phyloP scores from a whole-genome alignment of 2,888 invertebrate genomes.

The Caenorhabditis sp. region DNA sequence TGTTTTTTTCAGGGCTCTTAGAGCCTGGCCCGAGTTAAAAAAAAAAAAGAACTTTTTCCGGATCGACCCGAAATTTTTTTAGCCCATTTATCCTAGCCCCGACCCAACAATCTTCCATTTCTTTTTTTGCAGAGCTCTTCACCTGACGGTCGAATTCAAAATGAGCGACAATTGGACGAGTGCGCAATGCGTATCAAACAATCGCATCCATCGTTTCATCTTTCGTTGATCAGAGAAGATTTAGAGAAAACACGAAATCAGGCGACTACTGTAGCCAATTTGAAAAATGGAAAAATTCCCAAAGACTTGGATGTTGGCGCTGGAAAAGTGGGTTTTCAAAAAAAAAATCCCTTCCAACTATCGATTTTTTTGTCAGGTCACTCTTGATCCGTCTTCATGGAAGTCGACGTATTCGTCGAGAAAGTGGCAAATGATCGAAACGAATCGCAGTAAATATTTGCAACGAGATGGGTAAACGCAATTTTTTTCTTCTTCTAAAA shows the following conservation, averaged over 20 bases:
- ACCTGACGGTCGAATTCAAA: background rate
- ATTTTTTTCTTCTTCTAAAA: slow-evolving; percentile 14
- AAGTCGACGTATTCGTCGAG: slow-evolving; percentile 44
- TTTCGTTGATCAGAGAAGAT: slow-evolving; percentile 50
- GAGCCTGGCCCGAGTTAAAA: too few relatives aligned
- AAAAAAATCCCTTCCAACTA: background rate
- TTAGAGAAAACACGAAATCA: slow-evolving; percentile 49
- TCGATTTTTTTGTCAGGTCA: slow-evolving; percentile 20
- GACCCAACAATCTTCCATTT: too few relatives aligned
- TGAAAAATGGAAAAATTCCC: slow-evolving; percentile 28
- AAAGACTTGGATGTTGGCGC: background rate
- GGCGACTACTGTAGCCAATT: slow-evolving; percentile 21
- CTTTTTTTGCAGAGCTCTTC: background rate
- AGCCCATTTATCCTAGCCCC: too few relatives aligned
- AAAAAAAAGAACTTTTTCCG: too few relatives aligned
- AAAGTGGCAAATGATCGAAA: slow-evolving; percentile 60
- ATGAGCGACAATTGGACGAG: slow-evolving; percentile 44
- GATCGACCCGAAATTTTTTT: too few relatives aligned
- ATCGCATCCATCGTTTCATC: slow-evolving; percentile 45
- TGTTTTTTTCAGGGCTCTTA: too few relatives aligned
- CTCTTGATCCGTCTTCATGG: slow-evolving; percentile 41
- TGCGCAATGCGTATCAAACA: slow-evolving; percentile 57
- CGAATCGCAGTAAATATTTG: slow-evolving; percentile 55
- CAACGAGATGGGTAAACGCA: slow-evolving; percentile 15
- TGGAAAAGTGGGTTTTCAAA: background rate